Evolutionary conservation across 2,888 invertebrate genomes (phyloP).

Genomic region (Aspidiotus rigidus): DNA sequence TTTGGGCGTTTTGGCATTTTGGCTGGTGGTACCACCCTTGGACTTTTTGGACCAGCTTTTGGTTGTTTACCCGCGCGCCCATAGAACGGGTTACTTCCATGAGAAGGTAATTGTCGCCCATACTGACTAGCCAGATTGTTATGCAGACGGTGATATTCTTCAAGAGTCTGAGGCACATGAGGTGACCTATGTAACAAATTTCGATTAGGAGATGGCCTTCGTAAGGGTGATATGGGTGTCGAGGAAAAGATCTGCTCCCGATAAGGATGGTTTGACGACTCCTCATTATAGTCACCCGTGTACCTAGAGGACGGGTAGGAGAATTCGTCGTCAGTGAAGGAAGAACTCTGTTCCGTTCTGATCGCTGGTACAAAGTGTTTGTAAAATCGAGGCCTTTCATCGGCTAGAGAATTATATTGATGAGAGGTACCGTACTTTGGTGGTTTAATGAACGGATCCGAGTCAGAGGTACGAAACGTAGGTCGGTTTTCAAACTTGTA

Average conservation of each 20-base stretch:
- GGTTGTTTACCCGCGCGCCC: not conserved
- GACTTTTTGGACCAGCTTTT: not conserved
- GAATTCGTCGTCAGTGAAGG: not conserved
- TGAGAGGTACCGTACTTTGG: conserved; percentile 25
- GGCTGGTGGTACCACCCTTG: not conserved
- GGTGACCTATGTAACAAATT: conserved; percentile 6
- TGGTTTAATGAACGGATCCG: not conserved
- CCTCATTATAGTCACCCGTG: not conserved
- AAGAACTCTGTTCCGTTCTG: not conserved
- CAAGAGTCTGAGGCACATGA: conserved; percentile 25
- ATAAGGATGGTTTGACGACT: not conserved
- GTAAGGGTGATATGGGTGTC: conserved; percentile 1
- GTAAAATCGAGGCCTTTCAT: conserved; percentile 25
- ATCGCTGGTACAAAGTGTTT: conserved; percentile 20
- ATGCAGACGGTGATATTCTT: conserved; percentile 27
- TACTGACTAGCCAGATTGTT: not conserved
- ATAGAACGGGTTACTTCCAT: not conserved
- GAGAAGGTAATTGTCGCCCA: not conserved
- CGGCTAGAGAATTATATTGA: conserved; percentile 27
- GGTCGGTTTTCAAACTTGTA: conserved; percentile 7
- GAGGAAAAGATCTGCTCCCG: not conserved
- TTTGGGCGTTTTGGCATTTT: conserved; percentile 8
- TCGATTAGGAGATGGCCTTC: not conserved
- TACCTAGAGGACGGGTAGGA: not conserved
- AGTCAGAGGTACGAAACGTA: conserved; percentile 1